Evolutionary conservation across 2,113 vertebrate genomes (phyloP).

Genomic region (Pongo abelii): DNA sequence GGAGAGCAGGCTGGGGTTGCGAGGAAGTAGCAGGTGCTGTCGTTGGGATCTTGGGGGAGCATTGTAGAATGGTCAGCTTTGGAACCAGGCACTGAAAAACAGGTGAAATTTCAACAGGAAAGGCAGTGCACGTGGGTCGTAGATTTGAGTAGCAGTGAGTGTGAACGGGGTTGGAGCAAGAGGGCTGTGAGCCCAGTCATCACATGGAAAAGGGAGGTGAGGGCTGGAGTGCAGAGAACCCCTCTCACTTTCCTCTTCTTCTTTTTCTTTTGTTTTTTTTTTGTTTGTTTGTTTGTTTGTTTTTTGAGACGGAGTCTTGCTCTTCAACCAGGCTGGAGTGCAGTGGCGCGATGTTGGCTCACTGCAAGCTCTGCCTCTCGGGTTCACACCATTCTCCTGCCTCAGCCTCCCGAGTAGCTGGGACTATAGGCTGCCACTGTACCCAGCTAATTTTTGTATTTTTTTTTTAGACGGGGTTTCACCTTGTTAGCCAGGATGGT

Average conservation of each 20-base stretch:
- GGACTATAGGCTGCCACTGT: no score
- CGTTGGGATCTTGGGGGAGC: not conserved
- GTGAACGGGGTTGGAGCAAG: not conserved
- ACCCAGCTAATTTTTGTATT: no score
- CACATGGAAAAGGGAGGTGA: not conserved
- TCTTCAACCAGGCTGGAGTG: no score
- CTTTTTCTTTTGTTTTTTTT: no score
- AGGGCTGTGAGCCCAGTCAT: rapidly evolving
- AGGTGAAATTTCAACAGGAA: not conserved
- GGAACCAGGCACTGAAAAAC: not conserved
- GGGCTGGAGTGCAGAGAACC: rapidly evolving
- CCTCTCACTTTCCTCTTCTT: not conserved
- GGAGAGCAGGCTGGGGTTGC: not conserved
- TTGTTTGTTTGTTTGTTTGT: no score
- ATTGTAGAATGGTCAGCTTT: not conserved
- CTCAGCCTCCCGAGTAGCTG: no score
- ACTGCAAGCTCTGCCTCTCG: no score
- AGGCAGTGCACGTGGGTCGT: rapidly evolving
- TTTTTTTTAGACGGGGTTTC: no score
- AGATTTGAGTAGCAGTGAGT: not conserved
- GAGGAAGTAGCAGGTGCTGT: rapidly evolving
- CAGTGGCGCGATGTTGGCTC: no score
- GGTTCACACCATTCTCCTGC: no score
- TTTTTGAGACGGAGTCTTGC: no score
- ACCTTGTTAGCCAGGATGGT: no score